Base-by-base conservation (phyloP, 2,797 vertebrate genomes). In the Trematomus bernacchii region DNA sequence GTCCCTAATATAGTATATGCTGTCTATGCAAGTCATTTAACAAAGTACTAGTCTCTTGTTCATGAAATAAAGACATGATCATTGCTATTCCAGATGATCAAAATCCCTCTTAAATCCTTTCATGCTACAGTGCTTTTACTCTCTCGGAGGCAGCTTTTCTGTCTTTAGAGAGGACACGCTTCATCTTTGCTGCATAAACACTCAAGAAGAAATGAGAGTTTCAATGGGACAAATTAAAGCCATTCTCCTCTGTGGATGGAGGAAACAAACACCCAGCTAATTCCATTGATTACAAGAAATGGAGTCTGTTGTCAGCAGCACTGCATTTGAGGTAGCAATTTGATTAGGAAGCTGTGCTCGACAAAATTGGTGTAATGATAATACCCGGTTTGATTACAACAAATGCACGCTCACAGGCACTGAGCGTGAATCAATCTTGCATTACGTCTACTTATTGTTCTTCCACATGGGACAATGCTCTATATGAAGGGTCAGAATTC, bases 401-500 rank as follows among this genome's bases (percentile, higher is more conserved):
- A 86, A 87, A 91, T 78, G 84, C 76, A 75, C 15, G 66, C 77
- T 89, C 84, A 89, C 68, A 89, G 91, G 87, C 82, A 67, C 86
- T 88, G 85, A 92, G 90, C 76, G 72, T 78, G 90, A 88, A 94
- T 93, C 90, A 91, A 68, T 95, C 74, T 89, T 85, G 85, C 73
- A 93, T 91, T 81, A 93, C 73, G 83, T 91, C 88, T 87, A 89
- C 93, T 94, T 93, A 95, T 92, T 88, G 88, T 80, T 91, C 80
- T 67, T 80, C 72, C 84, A 92, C 90, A 90, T 87, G 91, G 81
- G 78, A 77, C 86, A 67, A 75, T 75, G 81, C 73, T 86, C 44
- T 6, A 13, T 72, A 71, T 60, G 23, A 87, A 61, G 72, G 85
- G 68, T 77, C 74, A 82, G 68, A 43, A 54, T 70, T 67, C 43